Evolutionary conservation across 2,888 invertebrate genomes (phyloP).

Genomic region (Phortica magna): DNA sequence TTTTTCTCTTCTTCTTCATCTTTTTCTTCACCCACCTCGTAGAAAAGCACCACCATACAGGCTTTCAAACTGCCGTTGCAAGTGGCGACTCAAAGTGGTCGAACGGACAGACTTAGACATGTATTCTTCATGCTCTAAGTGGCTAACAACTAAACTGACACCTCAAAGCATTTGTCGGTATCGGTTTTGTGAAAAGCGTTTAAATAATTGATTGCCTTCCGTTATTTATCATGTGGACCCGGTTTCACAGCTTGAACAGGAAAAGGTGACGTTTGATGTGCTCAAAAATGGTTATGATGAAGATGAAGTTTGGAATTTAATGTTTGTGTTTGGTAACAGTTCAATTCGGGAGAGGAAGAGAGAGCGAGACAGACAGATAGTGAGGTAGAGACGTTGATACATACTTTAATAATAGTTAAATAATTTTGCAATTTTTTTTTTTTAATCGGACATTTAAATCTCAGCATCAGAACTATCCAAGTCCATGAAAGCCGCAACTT

Average conservation of each 20-base stretch:
- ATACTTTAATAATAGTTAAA: too few relatives aligned
- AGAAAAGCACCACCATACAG: background rate
- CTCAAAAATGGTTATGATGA: background rate
- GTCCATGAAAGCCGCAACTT: background rate
- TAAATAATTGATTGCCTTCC: slow-evolving; percentile 40
- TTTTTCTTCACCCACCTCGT: background rate
- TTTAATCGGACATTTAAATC: background rate
- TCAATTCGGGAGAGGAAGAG: too few relatives aligned
- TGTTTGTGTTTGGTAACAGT: too few relatives aligned
- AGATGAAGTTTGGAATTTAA: background rate
- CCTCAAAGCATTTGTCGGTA: slow-evolving; percentile 8
- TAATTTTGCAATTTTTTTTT: too few relatives aligned
- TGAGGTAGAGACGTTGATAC: too few relatives aligned
- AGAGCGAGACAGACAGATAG: too few relatives aligned
- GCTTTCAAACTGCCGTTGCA: slow-evolving; percentile 12
- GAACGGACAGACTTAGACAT: background rate
- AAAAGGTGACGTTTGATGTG: slow-evolving; percentile 11
- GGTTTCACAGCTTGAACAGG: background rate
- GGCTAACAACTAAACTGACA: slow-evolving; percentile 20
- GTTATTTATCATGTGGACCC: slow-evolving; percentile 28
- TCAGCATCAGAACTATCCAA: slow-evolving; percentile 1
- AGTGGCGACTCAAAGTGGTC: slow-evolving; percentile 2
- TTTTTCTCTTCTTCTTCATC: background rate
- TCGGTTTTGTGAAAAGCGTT: slow-evolving; percentile 29
- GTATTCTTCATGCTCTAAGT: slow-evolving; percentile 19